A percentile compares a stretch with the other conserved stretches of the same genome.
Evolutionary conservation across 2,888 invertebrate genomes (phyloP).

Genomic region (Chrysomela aeneicollis): DNA sequence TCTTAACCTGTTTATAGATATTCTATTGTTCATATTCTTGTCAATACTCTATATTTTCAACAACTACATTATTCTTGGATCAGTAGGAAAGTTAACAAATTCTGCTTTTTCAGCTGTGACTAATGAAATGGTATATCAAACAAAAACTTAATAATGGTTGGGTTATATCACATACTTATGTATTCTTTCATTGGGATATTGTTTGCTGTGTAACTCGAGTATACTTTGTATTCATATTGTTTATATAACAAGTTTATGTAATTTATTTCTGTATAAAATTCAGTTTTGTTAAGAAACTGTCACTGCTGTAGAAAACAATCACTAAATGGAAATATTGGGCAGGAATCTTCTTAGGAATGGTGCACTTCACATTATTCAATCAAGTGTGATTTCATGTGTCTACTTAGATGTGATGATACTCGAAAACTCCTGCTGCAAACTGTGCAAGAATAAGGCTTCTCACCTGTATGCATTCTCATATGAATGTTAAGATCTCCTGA

Average conservation of each 20-base stretch:
- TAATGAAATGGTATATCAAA: background rate
- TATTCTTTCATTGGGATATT: too few species aligned
- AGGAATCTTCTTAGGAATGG: too few species aligned
- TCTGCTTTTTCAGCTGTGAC: background rate
- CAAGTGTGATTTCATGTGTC: background rate
- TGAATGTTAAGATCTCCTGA: conserved; percentile 1
- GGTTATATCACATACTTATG: too few species aligned
- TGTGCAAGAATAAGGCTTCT: background rate
- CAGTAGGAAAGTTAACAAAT: conserved; percentile 21
- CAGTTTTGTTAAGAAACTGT: too few species aligned
- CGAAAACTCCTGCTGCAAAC: background rate
- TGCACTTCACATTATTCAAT: background rate
- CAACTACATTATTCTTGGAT: conserved; percentile 43
- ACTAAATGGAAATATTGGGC: too few species aligned
- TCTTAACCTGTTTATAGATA: conserved; percentile 48
- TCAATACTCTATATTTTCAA: conserved; percentile 51
- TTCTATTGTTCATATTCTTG: conserved; percentile 49
- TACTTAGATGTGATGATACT: background rate
- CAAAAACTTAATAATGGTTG: too few species aligned
- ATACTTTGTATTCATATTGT: too few species aligned
- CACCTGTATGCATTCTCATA: conserved; percentile 4
- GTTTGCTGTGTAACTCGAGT: too few species aligned
- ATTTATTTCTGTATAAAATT: too few species aligned
- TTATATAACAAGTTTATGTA: too few species aligned
- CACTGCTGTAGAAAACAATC: too few species aligned